Base-by-base conservation (phyloP, 2,888 invertebrate species). In the Lithophane semibrunnea region DNA sequence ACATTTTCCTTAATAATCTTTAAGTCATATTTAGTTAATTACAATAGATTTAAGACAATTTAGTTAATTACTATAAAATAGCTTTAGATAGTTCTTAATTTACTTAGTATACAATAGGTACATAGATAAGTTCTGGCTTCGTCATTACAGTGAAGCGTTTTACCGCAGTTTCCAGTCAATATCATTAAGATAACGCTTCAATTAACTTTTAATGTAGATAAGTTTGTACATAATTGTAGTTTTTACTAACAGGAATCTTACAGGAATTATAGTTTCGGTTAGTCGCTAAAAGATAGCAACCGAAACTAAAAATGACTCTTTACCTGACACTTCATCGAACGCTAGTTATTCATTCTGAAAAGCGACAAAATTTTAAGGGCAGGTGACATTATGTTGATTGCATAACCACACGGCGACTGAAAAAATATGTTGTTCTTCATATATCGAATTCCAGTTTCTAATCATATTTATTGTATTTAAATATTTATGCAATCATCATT, bases 401-500 rank as follows among this genome's bases (percentile, higher is more conserved):
- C 92, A 92, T 92, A 91, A 90, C 86, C 60, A 81, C 56, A 81
- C 73, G 77, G 86, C 88, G 87, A 88, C 86, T 82, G 54, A 82
- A 80, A 82, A 54, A 73, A 75, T 56, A 56, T 77, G 70, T 44
- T 75, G 75, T 77, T 82, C 78, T 76, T 73, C 81, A 66, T 77
- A 10, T 52, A 56, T 79, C 47, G 66, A 60, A 81, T 83, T 77
- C 75, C 69, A 78, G 21, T 80, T 77, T 75, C 79, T 61, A 77
- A 75, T 74, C 52, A 77, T 86, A 86, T 85, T 77, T 89, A 89
- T 80, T 73, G 42, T 90, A 88, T 88, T 83, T 88, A 80, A 85
- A 88, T 93, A 94, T 94, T 85, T 94, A 94, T 93, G 93, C 94
- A 92, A 91, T 92, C 92, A 92, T 90, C 91, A 92, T 91, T 91